These are phyloP conservation scores for Amphimallon solstitiale DNA, from an alignment of 2,888 invertebrate species.

Conservation along the genomic window DNA sequence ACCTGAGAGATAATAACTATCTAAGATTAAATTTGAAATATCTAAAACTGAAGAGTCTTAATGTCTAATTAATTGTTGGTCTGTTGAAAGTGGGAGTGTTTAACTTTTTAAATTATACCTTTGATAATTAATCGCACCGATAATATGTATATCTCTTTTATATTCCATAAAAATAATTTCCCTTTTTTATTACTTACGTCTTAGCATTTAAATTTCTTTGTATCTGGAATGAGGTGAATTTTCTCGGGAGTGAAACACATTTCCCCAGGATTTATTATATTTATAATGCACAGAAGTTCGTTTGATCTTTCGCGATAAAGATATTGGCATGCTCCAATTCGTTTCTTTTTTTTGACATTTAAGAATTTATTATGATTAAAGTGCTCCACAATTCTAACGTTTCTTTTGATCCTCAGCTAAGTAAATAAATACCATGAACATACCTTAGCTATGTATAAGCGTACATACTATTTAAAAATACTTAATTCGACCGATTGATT, in stretches of 20 bases:
- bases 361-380: conserved; percentile 28
- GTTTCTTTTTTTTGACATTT: conserved; percentile 27
- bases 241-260: conserved; percentile 4
- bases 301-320: conserved; percentile 20
- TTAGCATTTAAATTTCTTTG: conserved; percentile 12
- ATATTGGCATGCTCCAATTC: conserved; percentile 3
- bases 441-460: conserved; percentile 24
- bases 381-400: conserved; percentile 20
- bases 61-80: no score
- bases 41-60: no score
- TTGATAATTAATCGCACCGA: no score
- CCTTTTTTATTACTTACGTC: no score
- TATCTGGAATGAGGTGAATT: conserved; percentile 5
- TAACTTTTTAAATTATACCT: no score
- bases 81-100: no score
- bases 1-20: no score
- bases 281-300: conserved; percentile 21
- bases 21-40: no score
- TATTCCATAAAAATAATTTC: neutral
- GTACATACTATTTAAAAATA: no score
- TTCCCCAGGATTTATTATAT: conserved; percentile 28
- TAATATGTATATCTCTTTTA: neutral
- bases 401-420: conserved; percentile 19
- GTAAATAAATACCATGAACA: neutral
- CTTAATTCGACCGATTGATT: no score